Base-by-base conservation (phyloP, 2,797 vertebrate species). In the Fratercula arctica region DNA sequence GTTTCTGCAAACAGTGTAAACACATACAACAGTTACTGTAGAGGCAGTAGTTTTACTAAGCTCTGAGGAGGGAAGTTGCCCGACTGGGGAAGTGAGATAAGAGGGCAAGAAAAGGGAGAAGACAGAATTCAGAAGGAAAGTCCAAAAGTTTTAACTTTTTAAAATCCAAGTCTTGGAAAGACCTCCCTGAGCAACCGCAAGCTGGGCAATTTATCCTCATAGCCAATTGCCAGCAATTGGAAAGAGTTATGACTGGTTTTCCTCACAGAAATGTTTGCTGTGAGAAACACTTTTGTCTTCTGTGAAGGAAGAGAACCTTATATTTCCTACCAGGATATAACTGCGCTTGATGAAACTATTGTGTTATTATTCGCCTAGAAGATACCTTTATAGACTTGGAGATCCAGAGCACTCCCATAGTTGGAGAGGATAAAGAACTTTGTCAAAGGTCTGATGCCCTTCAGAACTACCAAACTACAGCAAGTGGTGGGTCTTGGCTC, bases 1-100 rank as follows among this genome's bases (percentile, higher is more conserved):
- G 68, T 73, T 94, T 64, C 67, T 84, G 31, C 13, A 7, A 14
- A 2, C 35, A 48, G 26, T 56, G 63, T 96, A 93, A 97, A 96
- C 67, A 90, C 20, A 9, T 56, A 14, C 21, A 81, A 77, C 95
- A 93, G 93, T 94, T 96, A 67, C 39, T 82, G 51, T 29, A 83
- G 73, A 90, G 53, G 73, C 93, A 76, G 74, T 68, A 90, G 39
- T 76, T 87, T 68, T 45, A 51, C 74, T 85, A 41, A 93, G 61
- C 60, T 87, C 72, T 56, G 53, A 87, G 69, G 37, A 83, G 95
- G 84, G 93, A 95, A 95, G 83, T 93, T 93, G 67, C 51, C 50
- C 41, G 39, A 64, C 88, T 90, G 93, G 70, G 90, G 83, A 96
- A 95, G 54, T 79, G 59, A 94, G 95, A 97, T 97, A 96, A 96